These are phyloP conservation scores for Fissipunctia ypsillon DNA, from an alignment of 2,888 invertebrate species.

Conservation along the genomic window DNA sequence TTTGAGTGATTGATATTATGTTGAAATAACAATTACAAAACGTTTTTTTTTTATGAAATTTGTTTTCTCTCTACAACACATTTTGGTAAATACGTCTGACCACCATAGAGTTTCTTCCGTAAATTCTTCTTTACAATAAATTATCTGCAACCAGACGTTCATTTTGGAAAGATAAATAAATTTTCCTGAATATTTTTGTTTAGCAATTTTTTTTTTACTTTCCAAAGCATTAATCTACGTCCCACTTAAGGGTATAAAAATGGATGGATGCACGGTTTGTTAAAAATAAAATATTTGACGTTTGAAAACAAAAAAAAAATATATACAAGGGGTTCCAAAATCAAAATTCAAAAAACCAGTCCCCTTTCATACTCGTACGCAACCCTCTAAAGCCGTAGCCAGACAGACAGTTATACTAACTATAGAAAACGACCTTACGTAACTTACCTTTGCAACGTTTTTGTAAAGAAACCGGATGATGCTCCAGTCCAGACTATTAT, in stretches of 20 bases:
- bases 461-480: constrained; percentile 67
- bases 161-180: background rate
- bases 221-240: background rate
- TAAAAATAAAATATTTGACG: background rate
- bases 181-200: too few species aligned
- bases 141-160: too few species aligned
- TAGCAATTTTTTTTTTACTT: background rate
- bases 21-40: background rate
- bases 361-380: constrained; percentile 17
- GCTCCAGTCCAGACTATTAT: constrained; percentile 32
- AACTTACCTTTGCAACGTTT: constrained; percentile 63
- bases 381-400: constrained; percentile 49
- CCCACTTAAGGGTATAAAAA: too few species aligned
- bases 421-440: constrained; percentile 56
- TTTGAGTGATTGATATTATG: background rate
- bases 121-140: too few species aligned
- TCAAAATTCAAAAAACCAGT: constrained; percentile 15
- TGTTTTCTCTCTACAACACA: background rate
- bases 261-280: background rate
- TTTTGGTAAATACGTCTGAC: too few species aligned
- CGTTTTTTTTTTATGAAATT: background rate
- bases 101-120: too few species aligned
- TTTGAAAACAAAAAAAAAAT: background rate
- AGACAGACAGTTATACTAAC: constrained; percentile 59
- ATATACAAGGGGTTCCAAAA: background rate